Percentiles rank a stretch among this genome's conserved stretches.
Conservation (phyloP, 2,113 vertebrate species). For the Amphiprion ocellaris region DNA sequence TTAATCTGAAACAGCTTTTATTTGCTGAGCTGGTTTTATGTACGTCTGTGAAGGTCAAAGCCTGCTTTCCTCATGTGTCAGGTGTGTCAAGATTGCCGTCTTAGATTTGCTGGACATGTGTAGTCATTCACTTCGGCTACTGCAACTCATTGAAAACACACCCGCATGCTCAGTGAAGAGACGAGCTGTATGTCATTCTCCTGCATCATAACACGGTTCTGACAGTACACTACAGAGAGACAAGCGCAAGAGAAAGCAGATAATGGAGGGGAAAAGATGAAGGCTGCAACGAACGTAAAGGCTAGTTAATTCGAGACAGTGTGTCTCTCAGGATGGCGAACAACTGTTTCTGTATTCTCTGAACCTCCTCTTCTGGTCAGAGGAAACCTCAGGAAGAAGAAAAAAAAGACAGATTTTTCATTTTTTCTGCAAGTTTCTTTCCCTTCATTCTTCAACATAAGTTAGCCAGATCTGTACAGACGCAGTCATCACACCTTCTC, state of each 20-base stretch:
- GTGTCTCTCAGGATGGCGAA: conserved; percentile 15
- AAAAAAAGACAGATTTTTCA: neutral
- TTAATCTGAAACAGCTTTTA: neutral
- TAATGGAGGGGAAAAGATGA: neutral
- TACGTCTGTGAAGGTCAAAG: neutral
- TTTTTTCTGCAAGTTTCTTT: neutral
- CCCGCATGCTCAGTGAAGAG: conserved; percentile 12
- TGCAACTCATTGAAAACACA: conserved; percentile 31
- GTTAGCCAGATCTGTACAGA: neutral
- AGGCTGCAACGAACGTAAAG: conserved; percentile 22
- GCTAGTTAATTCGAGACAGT: conserved; percentile 40
- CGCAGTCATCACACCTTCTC: neutral
- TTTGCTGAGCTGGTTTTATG: neutral
- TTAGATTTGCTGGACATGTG: neutral
- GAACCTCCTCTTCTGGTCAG: neutral
- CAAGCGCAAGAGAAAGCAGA: neutral
- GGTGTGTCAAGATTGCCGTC: conserved; percentile 1
- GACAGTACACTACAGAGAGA: conserved; percentile 19
- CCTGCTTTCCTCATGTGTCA: neutral
- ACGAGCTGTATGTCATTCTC: neutral
- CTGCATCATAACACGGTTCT: conserved; percentile 20
- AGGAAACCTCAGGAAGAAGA: neutral
- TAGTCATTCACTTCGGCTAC: neutral
- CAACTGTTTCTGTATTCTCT: conserved; percentile 10
- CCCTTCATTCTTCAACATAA: neutral